Conservation (phyloP, 2,888 invertebrate genomes). For the Blera fallax region DNA sequence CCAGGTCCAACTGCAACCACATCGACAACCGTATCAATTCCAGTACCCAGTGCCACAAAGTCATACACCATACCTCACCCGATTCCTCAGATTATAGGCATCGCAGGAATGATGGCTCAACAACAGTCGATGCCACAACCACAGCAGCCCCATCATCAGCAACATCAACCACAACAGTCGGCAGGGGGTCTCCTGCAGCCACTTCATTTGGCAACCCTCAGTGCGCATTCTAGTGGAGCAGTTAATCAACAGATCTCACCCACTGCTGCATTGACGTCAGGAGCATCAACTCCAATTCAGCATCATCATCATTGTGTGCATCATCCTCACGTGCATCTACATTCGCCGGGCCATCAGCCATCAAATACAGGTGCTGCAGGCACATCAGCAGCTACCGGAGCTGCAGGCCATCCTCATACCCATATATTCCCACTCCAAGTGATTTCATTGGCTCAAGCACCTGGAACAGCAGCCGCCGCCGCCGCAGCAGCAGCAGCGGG, state of each 20-base stretch:
- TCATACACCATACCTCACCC: slow-evolving; percentile 48
- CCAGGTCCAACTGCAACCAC: slow-evolving; percentile 50
- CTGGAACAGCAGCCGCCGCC: slow-evolving; percentile 75
- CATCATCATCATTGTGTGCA: slow-evolving; percentile 77
- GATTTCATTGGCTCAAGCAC: slow-evolving; percentile 80
- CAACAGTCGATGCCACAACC: slow-evolving; percentile 70
- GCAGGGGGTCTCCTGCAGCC: slow-evolving; percentile 46
- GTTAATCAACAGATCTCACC: slow-evolving; percentile 67
- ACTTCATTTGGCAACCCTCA: slow-evolving; percentile 56
- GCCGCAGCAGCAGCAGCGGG: slow-evolving; percentile 81
- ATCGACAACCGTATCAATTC: slow-evolving; percentile 66
- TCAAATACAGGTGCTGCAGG: slow-evolving; percentile 82
- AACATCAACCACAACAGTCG: slow-evolving; percentile 67
- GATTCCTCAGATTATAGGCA: slow-evolving; percentile 65
- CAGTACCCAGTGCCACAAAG: slow-evolving; percentile 67
- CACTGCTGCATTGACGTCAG: slow-evolving; percentile 63
- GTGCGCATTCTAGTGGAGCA: slow-evolving; percentile 64
- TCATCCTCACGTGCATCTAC: slow-evolving; percentile 75
- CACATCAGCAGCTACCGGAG: slow-evolving; percentile 80
- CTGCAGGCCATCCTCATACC: slow-evolving; percentile 82
- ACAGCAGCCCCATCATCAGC: slow-evolving; percentile 58
- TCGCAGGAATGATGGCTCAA: slow-evolving; percentile 55
- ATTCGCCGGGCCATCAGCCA: slow-evolving; percentile 79
- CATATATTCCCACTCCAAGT: slow-evolving; percentile 84
- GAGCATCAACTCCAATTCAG: slow-evolving; percentile 55